Evolutionary conservation across 92 coral and sea anemone genomes (phyloP), one percentile per base, ranked within the genome.

Genomic region (Ricordea florida): DNA sequence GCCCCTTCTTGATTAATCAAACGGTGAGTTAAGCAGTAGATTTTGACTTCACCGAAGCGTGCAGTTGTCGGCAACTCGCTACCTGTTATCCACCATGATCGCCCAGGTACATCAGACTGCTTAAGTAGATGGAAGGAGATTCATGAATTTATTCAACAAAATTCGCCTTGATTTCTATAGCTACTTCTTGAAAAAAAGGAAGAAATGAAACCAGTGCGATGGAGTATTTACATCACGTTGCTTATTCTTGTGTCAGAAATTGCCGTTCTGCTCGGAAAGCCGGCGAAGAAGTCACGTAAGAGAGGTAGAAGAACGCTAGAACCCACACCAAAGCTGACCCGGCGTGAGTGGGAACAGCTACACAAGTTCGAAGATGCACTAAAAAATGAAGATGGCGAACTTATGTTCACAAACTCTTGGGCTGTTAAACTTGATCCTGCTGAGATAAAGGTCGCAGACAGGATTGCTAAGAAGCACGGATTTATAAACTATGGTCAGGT

Each of bases 291-390:
- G 24, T 28, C 77, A 25, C 76, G 92, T 46, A 72, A 73, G 36
- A 69, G 78, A 42, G 61, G 82, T 38, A 24, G 45, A 8, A 35
- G 59, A 40, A 58, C 84, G 27, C 41, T 43, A 59, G 53, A 76
- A n/a, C 34, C 82, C 56, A 69, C 62, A 10, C 89, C 89, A 7
- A 74, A 75, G 41, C 72, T 94, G n/a, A 82, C 97, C 6, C 64
- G 87, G 7, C 83, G 69, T 57, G 98, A 94, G 57, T 94, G 98
- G 98, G 80, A 79, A 67, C 82, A 94, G 40, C 72, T 94, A 40
- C 98, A 94, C 66, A 94, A 78, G 80, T 92, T 94, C 53, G 98
- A 92, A 72, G 98, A 94, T 69, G 98, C 98, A 18, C 84, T 94
- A 13, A 94, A 92, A 57, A 93, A 85, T 44, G 98, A 94, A 33